phyloP scores from a whole-genome alignment of 1,140 invertebrate genomes.

The Euura saliciscinereae region DNA sequence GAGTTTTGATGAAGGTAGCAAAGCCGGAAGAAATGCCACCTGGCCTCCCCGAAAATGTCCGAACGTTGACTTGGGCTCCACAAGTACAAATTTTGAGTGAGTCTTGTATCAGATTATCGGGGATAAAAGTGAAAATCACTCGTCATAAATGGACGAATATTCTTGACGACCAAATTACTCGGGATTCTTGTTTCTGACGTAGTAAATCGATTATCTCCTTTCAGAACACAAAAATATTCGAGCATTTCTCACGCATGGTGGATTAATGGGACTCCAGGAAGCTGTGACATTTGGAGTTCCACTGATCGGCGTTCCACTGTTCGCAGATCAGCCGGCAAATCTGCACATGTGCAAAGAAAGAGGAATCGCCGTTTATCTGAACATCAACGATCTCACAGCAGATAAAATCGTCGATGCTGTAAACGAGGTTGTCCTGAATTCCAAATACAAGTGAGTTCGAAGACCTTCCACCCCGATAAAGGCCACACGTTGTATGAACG shows the following conservation, averaged over 20 bases:
- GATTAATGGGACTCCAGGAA: conserved; percentile 66
- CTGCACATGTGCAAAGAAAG: conserved; percentile 47
- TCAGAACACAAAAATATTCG: conserved; percentile 62
- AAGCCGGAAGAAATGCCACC: conserved; percentile 33
- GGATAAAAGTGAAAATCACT: not conserved
- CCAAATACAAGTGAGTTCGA: conserved; percentile 31
- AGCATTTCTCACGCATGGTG: conserved; percentile 72
- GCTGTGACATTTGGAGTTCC: conserved; percentile 64
- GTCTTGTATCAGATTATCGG: not conserved
- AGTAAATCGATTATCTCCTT: conserved; percentile 10
- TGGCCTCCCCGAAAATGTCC: conserved; percentile 28
- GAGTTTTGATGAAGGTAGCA: conserved; percentile 41
- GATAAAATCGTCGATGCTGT: conserved; percentile 31
- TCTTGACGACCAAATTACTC: not conserved
- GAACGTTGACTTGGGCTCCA: conserved; percentile 31
- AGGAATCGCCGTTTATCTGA: conserved; percentile 38
- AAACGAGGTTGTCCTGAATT: conserved; percentile 26
- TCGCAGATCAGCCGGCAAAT: conserved; percentile 65
- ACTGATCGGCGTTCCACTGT: conserved; percentile 67
- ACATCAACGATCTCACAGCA: conserved; percentile 32
- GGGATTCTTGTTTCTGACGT: not conserved
- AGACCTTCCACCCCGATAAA: not conserved
- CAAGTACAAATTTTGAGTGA: conserved; percentile 43
- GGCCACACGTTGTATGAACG: too few relatives aligned
- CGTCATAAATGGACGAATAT: not conserved